Conservation (phyloP, 2,797 vertebrate genomes). For the Pangasius krempfi region DNA sequence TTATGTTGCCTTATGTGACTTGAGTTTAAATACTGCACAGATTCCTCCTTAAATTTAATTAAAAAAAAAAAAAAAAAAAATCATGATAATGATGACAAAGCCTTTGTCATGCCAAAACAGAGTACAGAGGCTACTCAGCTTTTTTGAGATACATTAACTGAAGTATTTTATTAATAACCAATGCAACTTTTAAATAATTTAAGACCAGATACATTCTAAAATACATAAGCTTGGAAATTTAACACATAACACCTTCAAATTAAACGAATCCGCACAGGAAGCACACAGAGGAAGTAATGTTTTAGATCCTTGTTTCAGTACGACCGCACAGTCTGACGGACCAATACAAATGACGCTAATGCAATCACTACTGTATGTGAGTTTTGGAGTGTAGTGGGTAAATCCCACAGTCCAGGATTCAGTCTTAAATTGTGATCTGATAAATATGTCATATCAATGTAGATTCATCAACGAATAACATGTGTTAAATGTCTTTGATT, state of each 20-base stretch:
- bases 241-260: background rate
- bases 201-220: background rate
- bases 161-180: background rate
- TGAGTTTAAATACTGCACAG: background rate
- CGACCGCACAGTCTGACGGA: constrained; percentile 24
- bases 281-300: constrained; percentile 39
- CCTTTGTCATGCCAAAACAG: background rate
- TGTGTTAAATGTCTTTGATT: background rate
- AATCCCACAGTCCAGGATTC: background rate
- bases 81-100: no score
- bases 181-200: background rate
- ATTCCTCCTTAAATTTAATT: constrained; percentile 1
- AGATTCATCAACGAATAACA: background rate
- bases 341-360: constrained; percentile 31
- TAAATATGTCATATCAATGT: background rate
- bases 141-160: background rate
- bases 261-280: background rate
- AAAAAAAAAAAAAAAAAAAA: no score
- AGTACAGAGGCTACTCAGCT: background rate
- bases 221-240: background rate
- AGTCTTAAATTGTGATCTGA: background rate
- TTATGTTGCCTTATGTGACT: background rate
- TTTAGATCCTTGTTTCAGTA: background rate
- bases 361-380: background rate
- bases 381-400: background rate